These are phyloP conservation scores for Trinectes maculatus DNA, from an alignment of 2,113 vertebrate genomes.

Conservation along the genomic window DNA sequence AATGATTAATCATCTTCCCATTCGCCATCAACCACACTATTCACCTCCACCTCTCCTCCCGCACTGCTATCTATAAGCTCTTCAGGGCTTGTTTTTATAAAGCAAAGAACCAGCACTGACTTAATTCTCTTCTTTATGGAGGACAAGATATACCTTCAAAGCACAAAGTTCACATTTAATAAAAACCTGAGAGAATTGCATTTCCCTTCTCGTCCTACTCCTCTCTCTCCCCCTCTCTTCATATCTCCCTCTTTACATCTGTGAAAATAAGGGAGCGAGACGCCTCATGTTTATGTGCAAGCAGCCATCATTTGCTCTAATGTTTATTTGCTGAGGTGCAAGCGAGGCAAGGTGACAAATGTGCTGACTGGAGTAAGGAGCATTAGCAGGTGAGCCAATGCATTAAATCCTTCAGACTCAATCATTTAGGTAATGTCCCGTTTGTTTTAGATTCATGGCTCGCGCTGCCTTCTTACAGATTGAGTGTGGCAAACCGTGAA, in stretches of 20 bases:
- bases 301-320: constrained; percentile 83
- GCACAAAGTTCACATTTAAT: constrained; percentile 13
- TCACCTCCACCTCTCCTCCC: neutral
- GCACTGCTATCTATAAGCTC: neutral
- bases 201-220: neutral
- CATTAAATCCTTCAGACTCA: constrained; percentile 87
- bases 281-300: constrained; percentile 80
- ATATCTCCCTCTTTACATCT: neutral
- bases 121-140: constrained; percentile 11
- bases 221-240: neutral
- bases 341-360: constrained; percentile 87
- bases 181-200: constrained; percentile 29
- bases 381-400: constrained; percentile 85
- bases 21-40: constrained; percentile 11
- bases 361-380: constrained; percentile 84
- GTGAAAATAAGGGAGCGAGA: constrained; percentile 43
- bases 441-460: constrained; percentile 90
- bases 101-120: neutral
- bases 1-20: constrained; percentile 43
- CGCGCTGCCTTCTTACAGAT: constrained; percentile 79
- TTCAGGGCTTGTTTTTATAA: constrained; percentile 7
- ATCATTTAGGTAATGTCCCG: constrained; percentile 91
- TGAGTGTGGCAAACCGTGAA: constrained; percentile 81
- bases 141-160: constrained; percentile 24
- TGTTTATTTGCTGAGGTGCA: constrained; percentile 86